Base-by-base conservation (phyloP, 2,113 vertebrate species). In the Cnemophilus loriae region DNA sequence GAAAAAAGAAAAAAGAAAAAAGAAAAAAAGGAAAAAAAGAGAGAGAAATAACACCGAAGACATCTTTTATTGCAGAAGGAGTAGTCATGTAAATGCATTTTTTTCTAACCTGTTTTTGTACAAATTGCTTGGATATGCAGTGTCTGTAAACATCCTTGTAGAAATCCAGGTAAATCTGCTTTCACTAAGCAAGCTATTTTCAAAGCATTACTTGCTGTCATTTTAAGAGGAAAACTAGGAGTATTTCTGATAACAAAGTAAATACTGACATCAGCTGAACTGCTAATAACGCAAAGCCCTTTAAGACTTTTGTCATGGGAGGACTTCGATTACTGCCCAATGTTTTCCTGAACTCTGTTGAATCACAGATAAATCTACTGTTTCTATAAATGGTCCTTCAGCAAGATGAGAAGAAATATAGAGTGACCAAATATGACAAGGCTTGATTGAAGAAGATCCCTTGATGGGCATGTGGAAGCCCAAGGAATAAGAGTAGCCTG, bases 21-120 rank as follows among this genome's bases (percentile, higher is more conserved):
- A 32, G 13, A 5, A 8, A 3, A 26, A 0, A 27, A 8, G 37
- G 5, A 33, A 3, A 3, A 33, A 10, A 3, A 11, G 6, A 16
- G 0, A 32, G 11, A 67, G 1, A 55, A 0, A 64, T 26, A 0
- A 35, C 2, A 56, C 20, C 44, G 4, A 64, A 46, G 7, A 59
- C 6, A 37, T 20, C 13, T 68, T 83, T 60, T 64, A 60, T 30
- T 46, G 21, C 11, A 41, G n/a, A 80, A 71, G 13, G 21, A 65
- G 37, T 21, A 6, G 42, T 26, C 13, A 18, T 52, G 22, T 18
- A 67, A 89, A 84, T 39, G 7, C 5, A 39, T 42, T 44, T 69
- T 49, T 80, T 61, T 19, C 59, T 30, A 46, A 47, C 4, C 7
- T 28, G 10, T 27, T 69, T 90, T 73, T 55, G 33, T 52, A 28